These are phyloP conservation scores for Cylloceria caligata DNA, from an alignment of 2,888 invertebrate genomes.

Conservation along the genomic window DNA sequence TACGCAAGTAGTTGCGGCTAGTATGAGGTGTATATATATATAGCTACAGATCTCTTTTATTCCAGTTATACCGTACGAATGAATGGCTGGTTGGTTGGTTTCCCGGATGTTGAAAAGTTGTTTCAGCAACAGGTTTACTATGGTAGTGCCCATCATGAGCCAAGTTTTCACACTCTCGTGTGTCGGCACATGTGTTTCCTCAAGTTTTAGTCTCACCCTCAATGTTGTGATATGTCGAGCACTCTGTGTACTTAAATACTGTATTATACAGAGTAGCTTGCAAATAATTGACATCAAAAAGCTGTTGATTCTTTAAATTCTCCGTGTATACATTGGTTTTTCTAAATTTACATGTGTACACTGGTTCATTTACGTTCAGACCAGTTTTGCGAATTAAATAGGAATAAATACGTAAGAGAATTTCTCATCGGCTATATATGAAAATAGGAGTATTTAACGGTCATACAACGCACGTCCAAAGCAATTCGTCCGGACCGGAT, in stretches of 20 bases:
- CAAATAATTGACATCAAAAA: too few species aligned
- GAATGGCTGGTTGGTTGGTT: constrained; percentile 4
- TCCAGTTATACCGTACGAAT: neutral
- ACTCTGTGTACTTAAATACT: neutral
- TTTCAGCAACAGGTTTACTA: constrained; percentile 17
- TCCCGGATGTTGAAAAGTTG: constrained; percentile 13
- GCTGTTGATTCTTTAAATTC: too few species aligned
- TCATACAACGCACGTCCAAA: neutral
- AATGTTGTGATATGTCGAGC: neutral
- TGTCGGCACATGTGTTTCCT: neutral
- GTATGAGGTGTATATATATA: neutral
- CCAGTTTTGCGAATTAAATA: too few species aligned
- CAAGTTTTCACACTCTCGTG: constrained; percentile 8
- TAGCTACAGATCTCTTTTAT: neutral
- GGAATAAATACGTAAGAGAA: too few species aligned
- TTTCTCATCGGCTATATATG: neutral
- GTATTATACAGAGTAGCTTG: too few species aligned
- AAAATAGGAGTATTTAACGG: neutral
- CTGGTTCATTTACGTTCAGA: too few species aligned
- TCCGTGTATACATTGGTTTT: too few species aligned
- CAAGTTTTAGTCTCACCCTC: neutral
- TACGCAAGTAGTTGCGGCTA: neutral
- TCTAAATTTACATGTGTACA: too few species aligned
- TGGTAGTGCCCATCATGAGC: neutral
- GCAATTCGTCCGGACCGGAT: too few species aligned